phyloP scores from a whole-genome alignment of 2,113 vertebrate genomes.

The Rhineura floridana region DNA sequence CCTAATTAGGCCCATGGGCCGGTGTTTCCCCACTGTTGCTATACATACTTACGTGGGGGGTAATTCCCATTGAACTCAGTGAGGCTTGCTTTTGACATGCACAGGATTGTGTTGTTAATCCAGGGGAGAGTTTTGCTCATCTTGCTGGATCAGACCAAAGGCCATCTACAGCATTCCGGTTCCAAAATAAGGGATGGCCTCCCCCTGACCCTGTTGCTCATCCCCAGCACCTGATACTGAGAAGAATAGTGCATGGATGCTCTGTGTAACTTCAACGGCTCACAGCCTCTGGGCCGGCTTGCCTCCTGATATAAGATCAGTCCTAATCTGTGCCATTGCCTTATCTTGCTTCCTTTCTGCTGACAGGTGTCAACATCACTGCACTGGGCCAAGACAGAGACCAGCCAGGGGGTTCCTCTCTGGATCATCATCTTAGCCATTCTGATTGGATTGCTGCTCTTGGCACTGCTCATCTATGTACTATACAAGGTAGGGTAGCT shows the following conservation, averaged over 20 bases:
- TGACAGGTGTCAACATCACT: slow-evolving; percentile 83
- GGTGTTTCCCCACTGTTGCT: too few relatives aligned
- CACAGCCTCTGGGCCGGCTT: background rate
- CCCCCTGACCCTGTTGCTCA: too few relatives aligned
- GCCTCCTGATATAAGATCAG: too few relatives aligned
- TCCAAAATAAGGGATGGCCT: background rate
- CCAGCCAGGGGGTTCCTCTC: slow-evolving; percentile 82
- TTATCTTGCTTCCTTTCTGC: slow-evolving; percentile 1
- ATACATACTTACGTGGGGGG: too few relatives aligned
- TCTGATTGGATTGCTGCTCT: slow-evolving; percentile 87
- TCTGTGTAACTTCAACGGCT: background rate
- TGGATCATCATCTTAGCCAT: slow-evolving; percentile 94
- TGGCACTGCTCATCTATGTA: slow-evolving; percentile 90
- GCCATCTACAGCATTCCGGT: background rate
- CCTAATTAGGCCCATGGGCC: too few relatives aligned
- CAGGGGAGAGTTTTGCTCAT: too few relatives aligned
- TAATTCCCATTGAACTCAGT: too few relatives aligned
- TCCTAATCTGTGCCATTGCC: background rate
- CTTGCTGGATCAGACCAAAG: background rate
- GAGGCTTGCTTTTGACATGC: too few relatives aligned
- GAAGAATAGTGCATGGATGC: too few relatives aligned
- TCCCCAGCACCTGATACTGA: background rate
- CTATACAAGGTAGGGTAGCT: slow-evolving; percentile 86
- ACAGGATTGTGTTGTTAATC: too few relatives aligned
- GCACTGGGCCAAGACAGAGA: slow-evolving; percentile 88